Base-by-base conservation (phyloP, 1,140 invertebrate genomes). In the Hyles vespertilio region DNA sequence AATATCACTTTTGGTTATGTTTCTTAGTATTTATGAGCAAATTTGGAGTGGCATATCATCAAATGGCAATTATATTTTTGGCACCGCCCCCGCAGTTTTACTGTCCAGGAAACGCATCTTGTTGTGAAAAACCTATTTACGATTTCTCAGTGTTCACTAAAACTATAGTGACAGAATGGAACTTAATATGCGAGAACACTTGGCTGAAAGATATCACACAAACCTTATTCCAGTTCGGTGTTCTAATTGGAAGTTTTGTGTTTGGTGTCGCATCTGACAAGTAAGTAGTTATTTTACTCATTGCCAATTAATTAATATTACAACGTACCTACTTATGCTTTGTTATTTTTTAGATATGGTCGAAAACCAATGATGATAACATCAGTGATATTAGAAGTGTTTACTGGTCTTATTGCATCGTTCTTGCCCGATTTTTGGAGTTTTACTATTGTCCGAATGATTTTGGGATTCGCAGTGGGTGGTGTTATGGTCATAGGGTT, bases 111-210 rank as follows among this genome's bases (percentile, higher is more conserved):
- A 63, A 79, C 0, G 80, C 64, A 3, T 71, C 77, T 12, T 76
- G 80, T 10, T 95, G 94, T 67, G 69, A 79, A 0, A 65, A 89
- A 2, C 92, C 91, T 48, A 78, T 84, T 33, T 94, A 92, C 62
- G 91, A 94, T 66, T 90, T 74, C 40, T 89, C 82, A 8, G 69
- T 92, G 40, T 96, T 95, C 70, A 81, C 90, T 5, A 91, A 92
- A 59, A 95, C 94, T 1, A 94, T 95, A 34, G 89, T 92, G 12
- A 93, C 91, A 3, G 91, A 95, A 90, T 96, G 94, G 93, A 84
- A 95, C 79, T 88, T 96, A 34, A 92, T 94, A 5, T 96, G 95
- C 55, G 87, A 91, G 3, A 85, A 83, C 44, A 73, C 79, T 9
- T 92, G 92, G 74, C 75, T 95, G 32, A 91, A 91, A 3, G 94